Percentiles rank a stretch among this genome's conserved stretches.
Conservation (phyloP, 2,888 invertebrate species). For the Drosophila quinaria region DNA sequence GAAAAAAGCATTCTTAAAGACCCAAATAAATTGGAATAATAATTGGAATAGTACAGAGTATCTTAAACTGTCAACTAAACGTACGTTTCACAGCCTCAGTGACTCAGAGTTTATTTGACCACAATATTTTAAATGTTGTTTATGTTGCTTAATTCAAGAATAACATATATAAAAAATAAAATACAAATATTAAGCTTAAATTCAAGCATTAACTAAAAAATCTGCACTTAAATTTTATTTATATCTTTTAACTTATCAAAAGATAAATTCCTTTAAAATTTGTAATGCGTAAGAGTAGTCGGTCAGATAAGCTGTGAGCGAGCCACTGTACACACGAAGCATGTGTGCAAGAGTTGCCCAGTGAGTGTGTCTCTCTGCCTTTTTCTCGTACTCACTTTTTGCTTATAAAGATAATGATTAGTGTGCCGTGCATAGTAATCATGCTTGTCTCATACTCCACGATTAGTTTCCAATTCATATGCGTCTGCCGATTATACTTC, state of each 20-base stretch:
- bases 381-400: slow-evolving; percentile 3
- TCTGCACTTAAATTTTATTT: too few species aligned
- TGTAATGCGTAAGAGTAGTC: too few species aligned
- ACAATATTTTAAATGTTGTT: too few species aligned
- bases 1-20: slow-evolving; percentile 35
- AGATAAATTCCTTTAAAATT: too few species aligned
- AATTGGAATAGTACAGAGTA: slow-evolving; percentile 1
- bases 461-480: slow-evolving; percentile 77
- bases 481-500: slow-evolving; percentile 31
- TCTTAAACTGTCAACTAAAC: neutral
- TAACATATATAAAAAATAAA: too few species aligned
- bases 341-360: slow-evolving; percentile 5
- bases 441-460: slow-evolving; percentile 59
- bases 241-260: too few species aligned
- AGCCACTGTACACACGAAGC: slow-evolving; percentile 10
- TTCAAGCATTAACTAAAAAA: too few species aligned
- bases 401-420: slow-evolving; percentile 76
- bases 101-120: too few species aligned
- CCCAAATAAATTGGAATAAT: slow-evolving; percentile 41
- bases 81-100: neutral
- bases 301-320: too few species aligned
- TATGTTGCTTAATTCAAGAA: too few species aligned
- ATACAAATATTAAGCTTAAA: too few species aligned
- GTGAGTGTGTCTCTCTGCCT: neutral
- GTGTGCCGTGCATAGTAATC: slow-evolving; percentile 83